Evolutionary conservation across 2,888 invertebrate species (phyloP).

Genomic region (Aphidius colemani): DNA sequence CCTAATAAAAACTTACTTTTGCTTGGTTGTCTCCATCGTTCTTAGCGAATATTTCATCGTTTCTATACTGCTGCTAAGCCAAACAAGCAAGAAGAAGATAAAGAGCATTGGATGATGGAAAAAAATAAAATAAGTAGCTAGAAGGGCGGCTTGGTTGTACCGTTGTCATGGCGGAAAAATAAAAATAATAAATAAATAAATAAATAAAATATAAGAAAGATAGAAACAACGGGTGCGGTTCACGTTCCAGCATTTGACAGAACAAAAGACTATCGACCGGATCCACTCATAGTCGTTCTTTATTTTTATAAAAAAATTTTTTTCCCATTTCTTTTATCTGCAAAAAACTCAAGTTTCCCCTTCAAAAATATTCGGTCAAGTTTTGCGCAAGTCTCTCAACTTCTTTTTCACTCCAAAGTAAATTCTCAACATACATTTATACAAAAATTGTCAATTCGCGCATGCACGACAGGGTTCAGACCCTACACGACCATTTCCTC

Average conservation of each 20-base stretch:
- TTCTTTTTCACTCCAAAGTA: constrained; percentile 30
- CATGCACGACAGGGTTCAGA: constrained; percentile 2
- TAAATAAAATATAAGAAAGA: constrained; percentile 18
- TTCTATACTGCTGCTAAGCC: constrained; percentile 4
- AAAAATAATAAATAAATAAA: constrained; percentile 27
- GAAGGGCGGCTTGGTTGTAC: constrained; percentile 18
- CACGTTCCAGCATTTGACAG: constrained; percentile 58
- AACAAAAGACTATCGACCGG: constrained; percentile 57
- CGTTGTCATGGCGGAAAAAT: constrained; percentile 15
- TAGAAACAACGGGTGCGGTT: constrained; percentile 44
- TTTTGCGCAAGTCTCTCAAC: constrained; percentile 15
- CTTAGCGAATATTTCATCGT: constrained; percentile 29
- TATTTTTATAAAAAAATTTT: background rate
- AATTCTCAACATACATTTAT: constrained; percentile 16
- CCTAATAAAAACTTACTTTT: constrained; percentile 54
- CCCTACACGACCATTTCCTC: constrained; percentile 3
- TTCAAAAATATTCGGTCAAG: background rate
- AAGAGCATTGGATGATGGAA: no score
- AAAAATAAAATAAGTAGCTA: constrained; percentile 27
- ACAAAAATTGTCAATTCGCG: constrained; percentile 6
- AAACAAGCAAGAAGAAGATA: no score
- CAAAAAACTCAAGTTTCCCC: constrained; percentile 2
- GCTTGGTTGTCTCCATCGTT: constrained; percentile 41
- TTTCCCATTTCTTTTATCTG: constrained; percentile 4
- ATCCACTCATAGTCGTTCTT: constrained; percentile 26